Evolutionary conservation across 64 coral and sea anemone genomes (phyloP), one percentile per base, ranked within the genome.

Genomic region (Montipora sp.): DNA sequence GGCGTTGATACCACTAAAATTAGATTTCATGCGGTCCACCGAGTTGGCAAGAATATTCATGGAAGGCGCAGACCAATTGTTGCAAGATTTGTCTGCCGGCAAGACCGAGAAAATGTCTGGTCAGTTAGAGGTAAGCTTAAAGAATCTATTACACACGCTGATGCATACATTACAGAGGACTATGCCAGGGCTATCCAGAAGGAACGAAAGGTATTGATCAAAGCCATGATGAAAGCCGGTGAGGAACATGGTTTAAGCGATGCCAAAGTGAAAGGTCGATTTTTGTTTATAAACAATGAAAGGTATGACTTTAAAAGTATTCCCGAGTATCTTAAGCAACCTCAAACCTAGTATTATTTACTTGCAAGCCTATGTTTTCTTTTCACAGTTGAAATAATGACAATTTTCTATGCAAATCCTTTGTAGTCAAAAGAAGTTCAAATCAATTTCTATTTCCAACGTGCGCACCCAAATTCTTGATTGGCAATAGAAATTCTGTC

Each of bases 31-130:
- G 78, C 78, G 14, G 78, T 80, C 2, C 78, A 58, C 47, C 19
- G 78, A 80, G 78, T 80, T 20, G 78, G 78, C 4, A 80, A 83
- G 24, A 58, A 58, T 60, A 48, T 6, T 57, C 50, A 58, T 5
- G 58, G 58, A 9, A 83, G 80, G 46, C 19, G n/a, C 14, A 83
- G 80, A 83, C 51, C 80, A 43, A 60, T 83, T 27, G 58, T 83
- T 48, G 80, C 51, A 12, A 9, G 44, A 14, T 78, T 78, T 50
- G 75, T 78, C 53, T 57, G 66, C n/a, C 16, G 66, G 16, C 3
- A 18, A 20, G 66, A 69, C n/a, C 66, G 66, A 69, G 66, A 69
- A 5, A 15, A 19, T 2, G 66, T 69, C n/a, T 69, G 66, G 66
- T 69, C 66, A 20, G 66, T 20, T 5, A 69, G 66, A 69, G 66